These are phyloP conservation scores for Azemiops feae DNA, from an alignment of 2,113 vertebrate genomes.

Conservation along the genomic window DNA sequence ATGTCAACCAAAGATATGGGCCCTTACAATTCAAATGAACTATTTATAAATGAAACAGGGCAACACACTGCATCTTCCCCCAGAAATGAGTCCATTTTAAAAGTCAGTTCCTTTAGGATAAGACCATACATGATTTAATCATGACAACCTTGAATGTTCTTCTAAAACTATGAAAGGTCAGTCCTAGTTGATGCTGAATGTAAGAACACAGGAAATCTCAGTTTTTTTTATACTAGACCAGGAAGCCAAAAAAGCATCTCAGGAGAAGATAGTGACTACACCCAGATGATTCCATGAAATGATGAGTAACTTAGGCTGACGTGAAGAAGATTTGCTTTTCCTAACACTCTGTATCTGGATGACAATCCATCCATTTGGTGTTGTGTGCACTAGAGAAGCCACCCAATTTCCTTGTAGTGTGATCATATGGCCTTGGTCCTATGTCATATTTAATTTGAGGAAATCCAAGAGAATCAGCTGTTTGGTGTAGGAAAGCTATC, in stretches of 20 bases:
- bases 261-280: conserved; percentile 31
- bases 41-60: conserved; percentile 49
- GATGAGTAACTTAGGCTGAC: not conserved
- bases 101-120: not conserved
- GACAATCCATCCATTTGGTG: conserved; percentile 67
- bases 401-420: conserved; percentile 15
- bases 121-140: not conserved
- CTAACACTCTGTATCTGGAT: conserved; percentile 40
- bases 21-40: conserved; percentile 13
- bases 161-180: not conserved
- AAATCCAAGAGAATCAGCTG: not conserved
- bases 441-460: conserved; percentile 18
- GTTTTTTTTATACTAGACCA: not conserved
- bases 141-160: not conserved
- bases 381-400: conserved; percentile 59
- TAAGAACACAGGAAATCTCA: not conserved
- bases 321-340: not conserved
- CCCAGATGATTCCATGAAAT: not conserved
- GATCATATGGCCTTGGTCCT: conserved; percentile 20
- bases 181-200: not conserved
- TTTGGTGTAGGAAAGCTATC: not conserved
- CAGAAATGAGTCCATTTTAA: not conserved
- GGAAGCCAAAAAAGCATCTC: not conserved
- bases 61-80: conserved; percentile 39
- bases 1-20: not conserved